Percentiles rank a stretch among this genome's conserved stretches.
phyloP scores from a whole-genome alignment of 2,113 vertebrate genomes.

The Ailuropoda melanoleuca region DNA sequence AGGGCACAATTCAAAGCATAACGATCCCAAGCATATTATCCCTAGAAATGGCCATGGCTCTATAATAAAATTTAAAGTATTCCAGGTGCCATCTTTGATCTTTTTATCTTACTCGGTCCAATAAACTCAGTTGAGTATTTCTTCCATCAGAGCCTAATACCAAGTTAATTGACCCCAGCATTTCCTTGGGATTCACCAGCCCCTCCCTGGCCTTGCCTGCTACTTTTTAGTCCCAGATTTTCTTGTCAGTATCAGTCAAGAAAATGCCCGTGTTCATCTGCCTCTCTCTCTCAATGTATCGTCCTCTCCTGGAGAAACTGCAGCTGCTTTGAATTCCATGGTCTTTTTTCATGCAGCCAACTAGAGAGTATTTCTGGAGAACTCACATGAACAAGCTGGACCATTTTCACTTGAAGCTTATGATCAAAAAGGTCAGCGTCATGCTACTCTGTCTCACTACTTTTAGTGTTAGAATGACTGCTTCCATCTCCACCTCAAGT shows the following conservation, averaged over 20 bases:
- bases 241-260: not conserved
- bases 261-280: not conserved
- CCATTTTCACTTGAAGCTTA: not conserved
- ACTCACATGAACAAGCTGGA: not conserved
- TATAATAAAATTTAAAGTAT: not conserved
- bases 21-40: not conserved
- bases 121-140: not conserved
- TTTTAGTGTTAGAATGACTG: not conserved
- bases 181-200: not conserved
- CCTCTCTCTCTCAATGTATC: not conserved
- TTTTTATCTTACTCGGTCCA: not conserved
- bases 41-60: not conserved
- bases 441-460: too few species aligned
- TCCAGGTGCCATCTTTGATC: not conserved
- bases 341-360: not conserved
- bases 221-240: not conserved
- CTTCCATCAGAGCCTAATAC: not conserved
- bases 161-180: not conserved
- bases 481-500: not conserved
- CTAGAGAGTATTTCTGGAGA: not conserved
- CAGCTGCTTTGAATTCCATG: not conserved
- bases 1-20: not conserved
- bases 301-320: not conserved
- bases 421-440: not conserved
- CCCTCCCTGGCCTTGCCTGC: not conserved